phyloP scores from a whole-genome alignment of 2,113 vertebrate genomes.

The Notiomystis cincta region DNA sequence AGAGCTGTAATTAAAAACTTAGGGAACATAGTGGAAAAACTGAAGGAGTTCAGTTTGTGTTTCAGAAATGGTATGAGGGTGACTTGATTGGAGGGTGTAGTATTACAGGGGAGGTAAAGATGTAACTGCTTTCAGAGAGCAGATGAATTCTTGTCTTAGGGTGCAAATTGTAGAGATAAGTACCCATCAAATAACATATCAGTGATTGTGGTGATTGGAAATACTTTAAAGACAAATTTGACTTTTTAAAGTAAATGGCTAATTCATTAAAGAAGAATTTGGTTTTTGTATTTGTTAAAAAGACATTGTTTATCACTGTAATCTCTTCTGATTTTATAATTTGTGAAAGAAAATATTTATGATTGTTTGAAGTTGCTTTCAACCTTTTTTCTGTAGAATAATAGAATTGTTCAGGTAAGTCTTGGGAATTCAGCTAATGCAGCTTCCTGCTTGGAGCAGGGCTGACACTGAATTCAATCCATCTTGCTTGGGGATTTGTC shows the following conservation, averaged over 20 bases:
- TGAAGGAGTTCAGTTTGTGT: background rate
- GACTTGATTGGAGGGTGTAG: background rate
- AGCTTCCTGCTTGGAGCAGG: background rate
- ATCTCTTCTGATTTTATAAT: background rate
- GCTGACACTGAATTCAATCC: background rate
- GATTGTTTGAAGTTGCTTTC: background rate
- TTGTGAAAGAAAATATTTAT: background rate
- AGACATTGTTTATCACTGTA: background rate
- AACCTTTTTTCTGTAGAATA: background rate
- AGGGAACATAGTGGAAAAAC: background rate
- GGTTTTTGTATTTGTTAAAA: background rate
- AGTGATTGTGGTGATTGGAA: background rate
- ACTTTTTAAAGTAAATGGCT: background rate
- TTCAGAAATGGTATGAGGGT: background rate
- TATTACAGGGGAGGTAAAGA: background rate
- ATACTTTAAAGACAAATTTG: background rate
- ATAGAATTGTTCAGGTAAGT: background rate
- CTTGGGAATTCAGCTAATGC: background rate
- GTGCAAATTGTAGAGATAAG: background rate
- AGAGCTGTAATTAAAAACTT: background rate
- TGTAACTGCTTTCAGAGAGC: background rate
- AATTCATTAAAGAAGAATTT: background rate
- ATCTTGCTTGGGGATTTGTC: background rate
- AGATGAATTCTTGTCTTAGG: background rate
- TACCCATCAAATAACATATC: background rate